Conservation (phyloP, 1,140 invertebrate genomes). For the Argopecten irradians region DNA sequence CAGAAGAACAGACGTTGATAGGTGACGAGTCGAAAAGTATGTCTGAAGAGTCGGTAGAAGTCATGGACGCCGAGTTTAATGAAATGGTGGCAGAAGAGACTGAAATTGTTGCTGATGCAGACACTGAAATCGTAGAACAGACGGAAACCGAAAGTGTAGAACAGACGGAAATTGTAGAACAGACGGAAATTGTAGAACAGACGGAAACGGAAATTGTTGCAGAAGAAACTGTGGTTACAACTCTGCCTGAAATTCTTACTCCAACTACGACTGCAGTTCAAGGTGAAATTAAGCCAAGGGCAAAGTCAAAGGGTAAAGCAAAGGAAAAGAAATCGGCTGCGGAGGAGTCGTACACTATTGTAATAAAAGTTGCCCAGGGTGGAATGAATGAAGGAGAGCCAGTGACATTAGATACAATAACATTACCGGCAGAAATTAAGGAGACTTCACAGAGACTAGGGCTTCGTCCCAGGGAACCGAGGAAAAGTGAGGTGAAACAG, state of each 20-base stretch:
- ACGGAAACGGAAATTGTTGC: no score
- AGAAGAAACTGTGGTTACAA: not conserved
- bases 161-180: no score
- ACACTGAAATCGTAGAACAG: no score
- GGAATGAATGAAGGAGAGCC: not conserved
- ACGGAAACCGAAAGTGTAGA: no score
- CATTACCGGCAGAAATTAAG: not conserved
- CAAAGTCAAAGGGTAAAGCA: not conserved
- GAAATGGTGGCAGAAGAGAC: not conserved
- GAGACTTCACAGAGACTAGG: not conserved
- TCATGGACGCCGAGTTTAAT: not conserved
- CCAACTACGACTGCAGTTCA: not conserved
- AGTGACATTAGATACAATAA: not conserved
- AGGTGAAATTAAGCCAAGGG: not conserved
- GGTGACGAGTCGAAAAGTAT: not conserved
- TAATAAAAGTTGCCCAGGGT: not conserved
- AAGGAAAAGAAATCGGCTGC: not conserved
- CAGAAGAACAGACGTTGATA: not conserved
- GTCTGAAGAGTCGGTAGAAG: not conserved
- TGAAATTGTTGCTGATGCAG: no score
- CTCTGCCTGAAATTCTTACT: not conserved
- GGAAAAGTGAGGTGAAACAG: not conserved
- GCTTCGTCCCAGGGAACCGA: not conserved
- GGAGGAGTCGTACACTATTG: not conserved
- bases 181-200: no score